A percentile compares a stretch with the other conserved stretches of the same genome.
Conservation (phyloP, 2,113 vertebrate species). For the Rousettus leschenaultii region DNA sequence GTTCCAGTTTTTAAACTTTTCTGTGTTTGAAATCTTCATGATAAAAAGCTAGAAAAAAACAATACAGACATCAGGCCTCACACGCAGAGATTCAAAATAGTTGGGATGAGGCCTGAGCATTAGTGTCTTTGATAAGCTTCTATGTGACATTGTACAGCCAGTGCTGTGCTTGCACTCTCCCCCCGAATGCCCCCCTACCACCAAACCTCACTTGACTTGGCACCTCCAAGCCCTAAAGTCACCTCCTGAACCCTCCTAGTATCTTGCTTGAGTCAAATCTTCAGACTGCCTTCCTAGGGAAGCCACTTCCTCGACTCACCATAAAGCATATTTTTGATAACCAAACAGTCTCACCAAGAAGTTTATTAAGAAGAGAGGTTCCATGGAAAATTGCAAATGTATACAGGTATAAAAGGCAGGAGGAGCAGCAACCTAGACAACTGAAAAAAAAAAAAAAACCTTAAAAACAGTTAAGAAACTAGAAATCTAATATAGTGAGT, state of each 20-base stretch:
- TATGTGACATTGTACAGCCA: background rate
- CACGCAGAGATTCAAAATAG: background rate
- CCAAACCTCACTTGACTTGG: background rate
- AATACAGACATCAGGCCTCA: background rate
- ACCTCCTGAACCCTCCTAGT: background rate
- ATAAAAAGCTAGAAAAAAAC: background rate
- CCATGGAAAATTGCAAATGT: background rate
- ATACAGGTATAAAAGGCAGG: background rate
- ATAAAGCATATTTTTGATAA: background rate
- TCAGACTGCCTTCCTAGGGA: background rate
- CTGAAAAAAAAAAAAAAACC: background rate
- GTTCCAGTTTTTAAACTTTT: background rate
- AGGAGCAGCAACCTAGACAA: background rate
- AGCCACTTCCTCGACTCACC: background rate
- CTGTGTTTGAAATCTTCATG: background rate
- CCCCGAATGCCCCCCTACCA: accelerated
- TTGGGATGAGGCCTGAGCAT: background rate
- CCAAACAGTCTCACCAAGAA: background rate
- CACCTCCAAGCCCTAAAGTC: background rate
- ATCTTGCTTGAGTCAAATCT: background rate
- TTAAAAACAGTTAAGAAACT: background rate
- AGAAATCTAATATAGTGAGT: background rate
- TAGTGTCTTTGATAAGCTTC: background rate
- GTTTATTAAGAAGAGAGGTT: background rate
- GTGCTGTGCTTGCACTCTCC: background rate